Base-by-base conservation (phyloP, 2,888 invertebrate genomes). In the Napeogenes sylphis region DNA sequence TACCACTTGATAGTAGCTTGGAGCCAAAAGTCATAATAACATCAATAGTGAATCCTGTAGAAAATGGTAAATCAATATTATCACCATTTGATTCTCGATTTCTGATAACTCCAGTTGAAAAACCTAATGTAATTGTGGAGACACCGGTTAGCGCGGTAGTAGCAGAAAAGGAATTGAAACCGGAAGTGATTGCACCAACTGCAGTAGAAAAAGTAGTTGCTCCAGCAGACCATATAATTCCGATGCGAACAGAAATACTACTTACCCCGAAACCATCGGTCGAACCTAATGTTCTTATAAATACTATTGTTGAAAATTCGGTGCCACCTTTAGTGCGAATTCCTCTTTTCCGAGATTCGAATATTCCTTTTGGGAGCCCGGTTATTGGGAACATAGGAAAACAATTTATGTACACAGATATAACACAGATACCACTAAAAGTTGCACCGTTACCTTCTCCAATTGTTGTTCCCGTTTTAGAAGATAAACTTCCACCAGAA, bases 11-110 rank as follows among this genome's bases (percentile, higher is more conserved):
- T 38, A 53, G 45, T 14, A 54, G 63, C 45, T 61, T 57, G 42
- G 56, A 46, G 1, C 63, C 67, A 45, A 58, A 65, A 63, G 67
- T 67, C 12, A 61, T 67, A 53, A 67, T 67, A 55, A 67, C 63
- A 13, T 59, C 67, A 32, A 46, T 67, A 13, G 60, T 65, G 59
- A 55, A 65, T 21, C 67, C 67, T 42, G 53, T 65, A 45, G 63
- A 65, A 55, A 45, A 61, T 55, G 53, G 55, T 46, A 55, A 53
- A 33, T 38, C 58, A 51, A 47, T 59, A 55, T 46, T 55, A 59
- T 54, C 59, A 5, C 56, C 61, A 14, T 42, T 58, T 10, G 55
- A 59, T 38, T 62, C 63, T 35, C 63, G 63, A 35, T 51, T 61
- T 8, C 45, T 59, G 10, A 56, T 64, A 4, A 35, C 42, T 54